A percentile compares a stretch with the other conserved stretches of the same genome.
phyloP scores from a whole-genome alignment of 2,888 invertebrate genomes.

The Mimas tiliae region DNA sequence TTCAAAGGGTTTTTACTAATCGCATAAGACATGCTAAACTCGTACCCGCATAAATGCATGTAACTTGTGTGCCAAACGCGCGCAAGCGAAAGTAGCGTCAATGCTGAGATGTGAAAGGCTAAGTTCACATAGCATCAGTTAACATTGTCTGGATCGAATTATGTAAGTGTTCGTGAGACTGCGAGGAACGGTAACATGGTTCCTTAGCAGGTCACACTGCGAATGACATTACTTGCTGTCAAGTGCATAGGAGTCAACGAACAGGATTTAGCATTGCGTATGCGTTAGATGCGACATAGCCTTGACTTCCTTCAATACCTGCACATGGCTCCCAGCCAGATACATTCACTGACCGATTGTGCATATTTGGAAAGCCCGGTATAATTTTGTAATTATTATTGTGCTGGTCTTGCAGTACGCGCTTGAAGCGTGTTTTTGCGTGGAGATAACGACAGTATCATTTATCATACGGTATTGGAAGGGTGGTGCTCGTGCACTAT shows the following conservation, averaged over 20 bases:
- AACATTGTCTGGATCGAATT: conserved; percentile 73
- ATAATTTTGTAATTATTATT: conserved; percentile 36
- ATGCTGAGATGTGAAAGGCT: conserved; percentile 58
- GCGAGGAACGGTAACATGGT: conserved; percentile 78
- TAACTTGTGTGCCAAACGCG: conserved; percentile 52
- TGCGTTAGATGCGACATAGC: conserved; percentile 70
- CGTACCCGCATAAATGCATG: conserved; percentile 55
- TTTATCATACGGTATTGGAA: conserved; percentile 12
- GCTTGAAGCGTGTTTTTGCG: conserved; percentile 12
- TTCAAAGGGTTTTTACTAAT: conserved; percentile 50
- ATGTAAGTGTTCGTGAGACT: conserved; percentile 76
- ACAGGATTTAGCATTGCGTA: conserved; percentile 78
- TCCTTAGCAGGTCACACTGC: conserved; percentile 79
- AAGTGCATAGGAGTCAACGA: conserved; percentile 79
- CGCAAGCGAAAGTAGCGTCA: conserved; percentile 72
- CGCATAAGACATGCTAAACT: conserved; percentile 44
- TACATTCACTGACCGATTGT: conserved; percentile 74
- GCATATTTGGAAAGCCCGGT: conserved; percentile 57
- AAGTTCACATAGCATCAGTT: conserved; percentile 58
- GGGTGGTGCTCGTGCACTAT: conserved; percentile 1
- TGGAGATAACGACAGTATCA: conserved; percentile 14
- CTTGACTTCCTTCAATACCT: conserved; percentile 72
- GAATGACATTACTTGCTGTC: conserved; percentile 79
- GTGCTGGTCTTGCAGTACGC: background rate
- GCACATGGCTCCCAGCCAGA: conserved; percentile 69